Evolutionary conservation across 2,113 vertebrate genomes (phyloP), one percentile per base, ranked within the genome.

Genomic region (Cyprinodon variegatus): DNA sequence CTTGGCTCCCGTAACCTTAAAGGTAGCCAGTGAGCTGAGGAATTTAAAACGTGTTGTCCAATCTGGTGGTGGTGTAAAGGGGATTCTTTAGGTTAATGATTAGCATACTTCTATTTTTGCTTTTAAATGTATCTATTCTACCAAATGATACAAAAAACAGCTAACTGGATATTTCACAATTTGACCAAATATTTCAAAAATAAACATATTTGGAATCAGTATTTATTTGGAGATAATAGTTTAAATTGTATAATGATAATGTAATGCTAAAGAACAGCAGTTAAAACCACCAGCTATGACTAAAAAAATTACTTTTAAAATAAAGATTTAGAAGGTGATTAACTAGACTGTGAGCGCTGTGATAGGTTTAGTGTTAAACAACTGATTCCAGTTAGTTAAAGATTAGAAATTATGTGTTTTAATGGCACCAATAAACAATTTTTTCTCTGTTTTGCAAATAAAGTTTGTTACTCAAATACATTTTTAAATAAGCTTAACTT

Each of bases 21-120:
- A 41, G 76, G 17, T 39, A 39, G 15, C 7, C 43, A 61, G 10
- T 22, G 0, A 50, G 74, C 48, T 45, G 74, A 76, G 74, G 68
- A 65, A n/a, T 59, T 1, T 5, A n/a, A 0, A 29, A 17, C 11
- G 41, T 22, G 22, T 22, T 39, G 67, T 1, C 77, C 61, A 79
- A 76, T 78, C 66, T 40, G 38, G 7, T 9, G 38, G 40, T 17
- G 39, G 6, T 64, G 62, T 14, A 53, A 20, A 53, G 48, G 7
- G 17, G 48, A 53, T 20, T 53, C 5, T 4, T 7, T 20, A 72
- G 43, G 61, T 63, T 69, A 63, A 67, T 39, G 2, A 64, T 41
- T 43, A 39, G 63, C 1, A 15, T 17, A 13, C 0, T 20, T 57
- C 3, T 36, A 61, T 17, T 74, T 57, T 50, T 41, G 41, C 41